phyloP scores from a whole-genome alignment of 2,113 vertebrate genomes.

The Scomber japonicus region DNA sequence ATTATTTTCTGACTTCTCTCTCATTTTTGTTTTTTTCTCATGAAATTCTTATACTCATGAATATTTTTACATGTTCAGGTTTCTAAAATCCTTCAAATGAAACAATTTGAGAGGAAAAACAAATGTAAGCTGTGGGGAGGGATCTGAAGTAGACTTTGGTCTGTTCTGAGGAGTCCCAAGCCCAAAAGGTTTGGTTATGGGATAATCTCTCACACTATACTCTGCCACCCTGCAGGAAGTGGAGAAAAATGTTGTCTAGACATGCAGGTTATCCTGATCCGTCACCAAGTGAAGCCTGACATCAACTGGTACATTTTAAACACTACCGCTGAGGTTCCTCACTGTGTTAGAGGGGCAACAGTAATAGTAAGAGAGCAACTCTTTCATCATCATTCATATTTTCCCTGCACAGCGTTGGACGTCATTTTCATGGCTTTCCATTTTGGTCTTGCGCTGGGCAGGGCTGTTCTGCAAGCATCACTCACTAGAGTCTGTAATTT shows the following conservation, averaged over 20 bases:
- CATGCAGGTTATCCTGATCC: background rate
- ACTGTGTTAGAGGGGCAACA: constrained; percentile 8
- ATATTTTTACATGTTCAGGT: too few species aligned
- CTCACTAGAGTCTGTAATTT: constrained; percentile 51
- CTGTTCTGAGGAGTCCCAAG: too few species aligned
- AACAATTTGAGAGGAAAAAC: background rate
- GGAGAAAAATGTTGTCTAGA: background rate
- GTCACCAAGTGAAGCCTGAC: constrained; percentile 24
- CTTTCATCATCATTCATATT: constrained; percentile 25
- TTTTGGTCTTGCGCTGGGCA: constrained; percentile 18
- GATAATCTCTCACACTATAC: too few species aligned
- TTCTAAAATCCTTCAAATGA: background rate
- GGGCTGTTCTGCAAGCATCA: background rate
- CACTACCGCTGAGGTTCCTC: background rate
- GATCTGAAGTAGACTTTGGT: too few species aligned
- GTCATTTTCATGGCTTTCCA: constrained; percentile 17
- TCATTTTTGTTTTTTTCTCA: too few species aligned
- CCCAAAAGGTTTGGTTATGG: too few species aligned
- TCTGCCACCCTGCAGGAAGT: too few species aligned
- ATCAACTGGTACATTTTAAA: constrained; percentile 30
- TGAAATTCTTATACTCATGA: too few species aligned
- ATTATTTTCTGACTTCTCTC: too few species aligned
- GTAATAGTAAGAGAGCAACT: constrained; percentile 5
- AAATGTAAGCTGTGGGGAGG: too few species aligned
- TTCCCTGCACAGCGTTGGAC: constrained; percentile 7